Base-by-base conservation (phyloP, 2,888 invertebrate species). In the Physocephala rufipes region DNA sequence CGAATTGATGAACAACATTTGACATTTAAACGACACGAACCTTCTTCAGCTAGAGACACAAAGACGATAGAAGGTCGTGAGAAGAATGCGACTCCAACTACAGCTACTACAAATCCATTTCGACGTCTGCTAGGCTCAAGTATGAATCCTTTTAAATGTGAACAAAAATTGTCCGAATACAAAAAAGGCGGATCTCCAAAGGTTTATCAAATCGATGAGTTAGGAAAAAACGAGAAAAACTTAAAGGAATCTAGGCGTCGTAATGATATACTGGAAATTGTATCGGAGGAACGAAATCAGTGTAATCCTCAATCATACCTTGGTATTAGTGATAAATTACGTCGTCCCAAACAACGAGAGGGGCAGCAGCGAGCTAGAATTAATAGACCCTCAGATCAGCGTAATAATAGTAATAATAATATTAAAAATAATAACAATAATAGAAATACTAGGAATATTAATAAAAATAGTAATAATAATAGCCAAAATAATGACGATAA, bases 331-430 rank as follows among this genome's bases (percentile, higher is more conserved):
- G 66, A 66, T 0, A 7, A 47, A 3, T 61, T 49, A 28, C 66
- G 55, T 24, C 30, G 55, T 3, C 71, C 69, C 9, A 64, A 75
- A 19, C 66, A 78, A 65, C 71, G 73, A n/a, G 28, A 73, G 73
- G 49, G 81, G 79, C 15, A 79, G 79, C 59, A 79, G n/a, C n/a
- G n/a, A n/a, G n/a, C n/a, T n/a, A n/a, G n/a, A n/a, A n/a, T n/a
- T n/a, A n/a, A 77, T 72, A 74, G 83, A 7, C 77, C 80, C 12
- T 79, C 82, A 1, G 80, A 82, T 26, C 82, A 82, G 36, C 76
- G 82, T 21, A 26, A 58, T 5, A 24, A 24, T 13, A 26, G 16
- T 28, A 28, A 58, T 15, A 58, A 24, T 4, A 58, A 28, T 0
- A 53, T 13, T 2, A 36, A 36, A 36, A 36, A 36, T 36, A 36